Evolutionary conservation across 2,797 vertebrate species (phyloP), one percentile per base, ranked within the genome.

Genomic region (Oophaga sylvatica): DNA sequence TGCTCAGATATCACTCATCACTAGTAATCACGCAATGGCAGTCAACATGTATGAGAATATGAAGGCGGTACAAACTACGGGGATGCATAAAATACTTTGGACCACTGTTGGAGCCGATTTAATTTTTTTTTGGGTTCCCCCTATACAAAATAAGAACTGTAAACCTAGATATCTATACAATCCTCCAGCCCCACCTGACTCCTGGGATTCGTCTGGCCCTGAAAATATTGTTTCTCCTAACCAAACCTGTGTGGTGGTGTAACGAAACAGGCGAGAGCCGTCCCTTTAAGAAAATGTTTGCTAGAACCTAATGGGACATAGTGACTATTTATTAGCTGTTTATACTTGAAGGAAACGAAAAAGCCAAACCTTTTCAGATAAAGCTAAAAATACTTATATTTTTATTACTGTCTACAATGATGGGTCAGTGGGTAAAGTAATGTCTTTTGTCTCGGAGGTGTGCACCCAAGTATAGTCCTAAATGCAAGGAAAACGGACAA

Each of bases 41-140:
- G 6, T 20, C 3, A 62, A 56, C 19, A 59, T 48, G 10, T 73
- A 73, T 48, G 29, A 5, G 31, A 71, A 94, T 95, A 31, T 93
- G 93, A 95, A 94, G 94, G 94, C 94, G 94, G 94, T 93, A 94
- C 19, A 31, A 95, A 94, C 95, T 95, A 91, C 26, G 29, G 17
- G 17, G 70, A 48, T 45, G 31, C 6, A 48, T 19, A 73, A 22
- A 75, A 75, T 29, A 71, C 19, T 53, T 20, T 16, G 11, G 20
- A 76, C 73, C 73, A 53, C 73, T 17, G 22, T 22, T 1, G 17
- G 35, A 73, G 13, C 2, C 10, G 3, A 20, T 20, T 9, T n/a
- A 0, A 13, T 20, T 20, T 2, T 1, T n/a, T 6, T 5, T 13
- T 48, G 45, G 5, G 6, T 8, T 7, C 48, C 45, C 45, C 11